Base-by-base conservation (phyloP, 2,888 invertebrate genomes). In the Heliconius erato region DNA sequence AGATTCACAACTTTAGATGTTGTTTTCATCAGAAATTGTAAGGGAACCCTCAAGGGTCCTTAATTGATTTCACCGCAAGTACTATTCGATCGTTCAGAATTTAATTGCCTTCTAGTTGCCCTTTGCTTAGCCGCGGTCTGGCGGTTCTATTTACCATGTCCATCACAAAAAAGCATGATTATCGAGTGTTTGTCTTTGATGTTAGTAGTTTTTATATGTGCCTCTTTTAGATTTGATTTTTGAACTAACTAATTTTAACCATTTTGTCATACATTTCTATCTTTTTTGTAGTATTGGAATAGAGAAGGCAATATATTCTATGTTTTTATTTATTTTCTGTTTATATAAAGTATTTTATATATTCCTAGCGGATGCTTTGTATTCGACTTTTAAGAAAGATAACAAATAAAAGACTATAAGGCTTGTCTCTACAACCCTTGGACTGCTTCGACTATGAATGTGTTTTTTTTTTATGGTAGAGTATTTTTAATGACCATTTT, bases 21-120 rank as follows among this genome's bases (percentile, higher is more conserved):
- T 82, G 82, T 81, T 82, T 81, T 40, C 77, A 67, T 67, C 82
- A 65, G 79, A 65, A 79, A 82, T 79, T 74, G 79, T 82, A 77
- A 78, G 69, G 68, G n/a, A 59, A 78, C 72, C 82, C 79, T 63
- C 72, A 67, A 65, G 72, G 78, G 82, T 35, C 72, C 49, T 72
- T 82, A 82, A 79, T 82, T 82, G 81, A 82, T 79, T 79, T 79
- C 69, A 54, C 71, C 81, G 72, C 78, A 79, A 77, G 26, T 81
- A 71, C 59, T 81, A 81, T 77, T 72, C 35, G 72, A 71, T 82
- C 35, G 79, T 78, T 79, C 79, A 54, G 23, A 71, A 67, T 67
- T 72, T 71, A 49, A 78, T 78, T 78, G 49, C 78, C 65, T 67
- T 23, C 19, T 26, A 28, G 67, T n/a, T n/a, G 63, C 63, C 16